Evolutionary conservation across 1,140 invertebrate genomes (phyloP).

Genomic region (Leptopilina boulardi): DNA sequence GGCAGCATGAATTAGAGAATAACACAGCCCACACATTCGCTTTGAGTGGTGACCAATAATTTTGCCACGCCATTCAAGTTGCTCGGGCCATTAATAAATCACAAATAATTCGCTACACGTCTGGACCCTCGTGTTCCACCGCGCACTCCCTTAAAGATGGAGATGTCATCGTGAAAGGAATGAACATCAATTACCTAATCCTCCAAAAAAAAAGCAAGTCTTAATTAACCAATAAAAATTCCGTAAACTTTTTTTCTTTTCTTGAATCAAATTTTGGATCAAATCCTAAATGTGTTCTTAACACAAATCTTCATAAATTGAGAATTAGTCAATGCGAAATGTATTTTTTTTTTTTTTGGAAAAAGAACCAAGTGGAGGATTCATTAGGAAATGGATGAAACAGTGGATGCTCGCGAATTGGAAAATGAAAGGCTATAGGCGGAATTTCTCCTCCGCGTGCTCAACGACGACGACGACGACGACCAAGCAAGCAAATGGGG

Average conservation of each 20-base stretch:
- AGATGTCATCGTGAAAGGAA: background rate
- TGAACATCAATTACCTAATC: too few species aligned
- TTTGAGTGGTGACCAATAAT: conserved; percentile 12
- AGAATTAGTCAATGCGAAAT: too few species aligned
- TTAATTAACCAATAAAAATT: too few species aligned
- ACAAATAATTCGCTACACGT: conserved; percentile 15
- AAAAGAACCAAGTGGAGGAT: conserved; percentile 70
- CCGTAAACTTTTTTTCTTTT: too few species aligned
- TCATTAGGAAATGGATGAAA: conserved; percentile 77
- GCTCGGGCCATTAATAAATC: conserved; percentile 10
- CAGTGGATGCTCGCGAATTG: conserved; percentile 72
- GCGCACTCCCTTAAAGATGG: background rate
- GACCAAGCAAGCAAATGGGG: conserved; percentile 34
- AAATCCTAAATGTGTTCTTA: too few species aligned
- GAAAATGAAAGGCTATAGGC: conserved; percentile 67
- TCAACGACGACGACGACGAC: conserved; percentile 4
- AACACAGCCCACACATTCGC: background rate
- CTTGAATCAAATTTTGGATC: too few species aligned
- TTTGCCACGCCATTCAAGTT: conserved; percentile 10
- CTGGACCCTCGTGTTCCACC: background rate
- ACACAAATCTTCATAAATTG: too few species aligned
- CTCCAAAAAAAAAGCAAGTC: too few species aligned
- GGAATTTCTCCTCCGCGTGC: conserved; percentile 25
- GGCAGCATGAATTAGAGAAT: background rate
- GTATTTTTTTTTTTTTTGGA: too few species aligned